phyloP scores from a whole-genome alignment of 2,888 invertebrate genomes.

The Andrena trimmerana region DNA sequence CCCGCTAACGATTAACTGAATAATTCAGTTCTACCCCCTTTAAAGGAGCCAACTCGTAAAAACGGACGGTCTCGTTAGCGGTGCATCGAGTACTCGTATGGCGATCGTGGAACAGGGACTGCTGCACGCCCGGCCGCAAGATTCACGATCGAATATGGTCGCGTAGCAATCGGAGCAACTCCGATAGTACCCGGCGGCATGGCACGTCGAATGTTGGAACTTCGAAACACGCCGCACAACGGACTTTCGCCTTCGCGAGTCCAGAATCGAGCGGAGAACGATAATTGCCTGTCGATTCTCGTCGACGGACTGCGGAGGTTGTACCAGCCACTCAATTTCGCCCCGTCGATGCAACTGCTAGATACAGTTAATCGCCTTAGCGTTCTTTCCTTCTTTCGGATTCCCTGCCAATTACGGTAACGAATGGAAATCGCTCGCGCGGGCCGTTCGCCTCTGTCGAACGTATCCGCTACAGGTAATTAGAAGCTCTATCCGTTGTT shows the following conservation, averaged over 20 bases:
- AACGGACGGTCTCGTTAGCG: slow-evolving; percentile 21
- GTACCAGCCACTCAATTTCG: slow-evolving; percentile 34
- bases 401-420: slow-evolving; percentile 22
- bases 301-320: background rate
- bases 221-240: background rate
- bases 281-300: slow-evolving; percentile 55
- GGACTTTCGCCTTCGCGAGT: slow-evolving; percentile 45
- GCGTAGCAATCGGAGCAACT: background rate
- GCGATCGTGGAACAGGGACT: background rate
- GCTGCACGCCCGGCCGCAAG: slow-evolving; percentile 16
- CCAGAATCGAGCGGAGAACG: slow-evolving; percentile 32
- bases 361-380: slow-evolving; percentile 33
- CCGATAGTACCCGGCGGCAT: background rate
- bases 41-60: slow-evolving; percentile 16
- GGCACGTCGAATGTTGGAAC: slow-evolving; percentile 17
- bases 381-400: slow-evolving; percentile 15
- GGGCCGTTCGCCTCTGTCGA: slow-evolving; percentile 2
- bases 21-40: slow-evolving; percentile 27
- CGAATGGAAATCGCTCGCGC: slow-evolving; percentile 30
- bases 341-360: slow-evolving; percentile 10
- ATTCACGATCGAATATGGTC: slow-evolving; percentile 11
- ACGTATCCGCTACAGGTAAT: slow-evolving; percentile 35
- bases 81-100: slow-evolving; percentile 16
- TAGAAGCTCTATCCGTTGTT: slow-evolving; percentile 7
- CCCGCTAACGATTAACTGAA: slow-evolving; percentile 27